Conservation (phyloP, 2,888 invertebrate species). For the Ectemnius continuus region DNA sequence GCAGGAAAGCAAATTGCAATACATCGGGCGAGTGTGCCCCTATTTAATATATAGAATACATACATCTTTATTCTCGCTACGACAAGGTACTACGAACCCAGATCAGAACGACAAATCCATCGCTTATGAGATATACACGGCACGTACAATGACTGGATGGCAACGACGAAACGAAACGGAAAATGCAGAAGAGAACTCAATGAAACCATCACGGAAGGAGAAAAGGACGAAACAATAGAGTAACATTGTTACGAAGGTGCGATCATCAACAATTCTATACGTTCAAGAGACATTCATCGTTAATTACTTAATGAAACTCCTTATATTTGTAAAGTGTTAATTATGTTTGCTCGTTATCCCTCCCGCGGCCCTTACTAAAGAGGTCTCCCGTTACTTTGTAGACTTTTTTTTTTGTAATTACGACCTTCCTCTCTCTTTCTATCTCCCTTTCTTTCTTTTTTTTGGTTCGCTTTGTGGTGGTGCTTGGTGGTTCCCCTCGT, state of each 20-base stretch:
- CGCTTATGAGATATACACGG: slow-evolving; percentile 45
- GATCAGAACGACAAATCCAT: slow-evolving; percentile 51
- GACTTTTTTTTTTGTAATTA: slow-evolving; percentile 42
- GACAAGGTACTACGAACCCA: slow-evolving; percentile 55
- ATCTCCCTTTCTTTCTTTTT: slow-evolving; percentile 5
- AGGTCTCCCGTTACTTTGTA: slow-evolving; percentile 41
- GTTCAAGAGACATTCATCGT: slow-evolving; percentile 62
- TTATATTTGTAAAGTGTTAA: slow-evolving; percentile 57
- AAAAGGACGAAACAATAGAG: slow-evolving; percentile 18
- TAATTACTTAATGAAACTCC: slow-evolving; percentile 57
- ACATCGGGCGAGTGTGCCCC: slow-evolving; percentile 65
- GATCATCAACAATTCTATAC: slow-evolving; percentile 48
- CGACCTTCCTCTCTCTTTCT: slow-evolving; percentile 13
- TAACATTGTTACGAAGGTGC: slow-evolving; percentile 38
- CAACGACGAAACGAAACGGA: slow-evolving; percentile 48
- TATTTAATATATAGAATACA: slow-evolving; percentile 63
- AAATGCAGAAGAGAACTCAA: slow-evolving; percentile 8
- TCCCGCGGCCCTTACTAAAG: slow-evolving; percentile 23
- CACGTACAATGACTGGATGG: slow-evolving; percentile 53
- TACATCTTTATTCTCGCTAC: slow-evolving; percentile 60
- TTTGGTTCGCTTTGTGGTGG: slow-evolving; percentile 55
- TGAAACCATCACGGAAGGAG: slow-evolving; percentile 11
- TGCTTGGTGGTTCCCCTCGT: slow-evolving; percentile 53
- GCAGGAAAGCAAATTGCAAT: slow-evolving; percentile 34
- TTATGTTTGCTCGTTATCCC: slow-evolving; percentile 54